Conservation (phyloP, 2,797 vertebrate species). For the Alca torda region DNA sequence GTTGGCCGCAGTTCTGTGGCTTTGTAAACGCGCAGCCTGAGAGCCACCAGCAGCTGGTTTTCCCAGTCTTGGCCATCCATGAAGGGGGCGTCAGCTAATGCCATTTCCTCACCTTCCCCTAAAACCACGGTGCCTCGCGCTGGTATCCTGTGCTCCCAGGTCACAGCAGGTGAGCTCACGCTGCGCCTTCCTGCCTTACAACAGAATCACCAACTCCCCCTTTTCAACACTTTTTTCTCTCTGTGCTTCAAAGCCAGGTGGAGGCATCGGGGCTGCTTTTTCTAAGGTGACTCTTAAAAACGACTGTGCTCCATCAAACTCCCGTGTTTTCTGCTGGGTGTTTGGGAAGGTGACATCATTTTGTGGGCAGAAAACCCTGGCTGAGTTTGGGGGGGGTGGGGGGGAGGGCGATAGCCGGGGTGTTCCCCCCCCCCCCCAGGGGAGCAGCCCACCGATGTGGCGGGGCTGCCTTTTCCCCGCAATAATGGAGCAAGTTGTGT, state of each 20-base stretch:
- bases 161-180: neutral
- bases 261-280: neutral
- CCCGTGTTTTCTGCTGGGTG: rapidly evolving
- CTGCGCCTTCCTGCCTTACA: neutral
- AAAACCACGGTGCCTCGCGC: rapidly evolving
- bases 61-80: neutral
- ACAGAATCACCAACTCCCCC: neutral
- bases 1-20: neutral
- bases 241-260: neutral
- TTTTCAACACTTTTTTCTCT: neutral
- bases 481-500: rapidly evolving
- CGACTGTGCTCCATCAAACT: rapidly evolving
- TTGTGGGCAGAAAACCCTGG: neutral
- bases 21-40: neutral
- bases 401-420: rapidly evolving
- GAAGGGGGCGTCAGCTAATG: neutral
- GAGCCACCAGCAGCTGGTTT: neutral
- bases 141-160: rapidly evolving
- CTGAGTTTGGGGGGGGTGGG: neutral
- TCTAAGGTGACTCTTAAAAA: neutral
- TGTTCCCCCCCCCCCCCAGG: neutral
- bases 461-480: rapidly evolving
- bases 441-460: neutral
- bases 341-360: neutral
- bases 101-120: neutral